Evolutionary conservation across 2,888 invertebrate genomes (phyloP), one percentile per base, ranked within the genome.

Genomic region (Byasa hedistus): DNA sequence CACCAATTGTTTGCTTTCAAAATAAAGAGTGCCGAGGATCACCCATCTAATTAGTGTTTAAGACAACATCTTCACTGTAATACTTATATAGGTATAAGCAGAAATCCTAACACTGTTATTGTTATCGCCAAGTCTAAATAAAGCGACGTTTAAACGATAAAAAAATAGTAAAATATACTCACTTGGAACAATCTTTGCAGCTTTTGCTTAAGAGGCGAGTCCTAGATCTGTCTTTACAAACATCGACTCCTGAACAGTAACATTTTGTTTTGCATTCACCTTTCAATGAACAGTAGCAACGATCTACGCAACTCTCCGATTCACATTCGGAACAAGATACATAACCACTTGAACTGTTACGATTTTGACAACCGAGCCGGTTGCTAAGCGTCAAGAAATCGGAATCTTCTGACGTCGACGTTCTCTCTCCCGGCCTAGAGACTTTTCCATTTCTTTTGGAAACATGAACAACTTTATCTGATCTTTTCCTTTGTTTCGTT

Each of bases 321-420:
- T 97, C 97, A 79, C 97, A 97, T 83, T 97, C 97, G 55, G 97
- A 97, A 81, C 97, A 97, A 3, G 96, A 96, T 1, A 97, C 96
- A 79, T 97, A 97, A 74, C 94, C 94, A 75, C 94, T 94, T 10
- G 94, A 94, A 76, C 94, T 94, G 73, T 94, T 94, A 54, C 94
- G 81, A 70, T 94, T 94, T 70, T 93, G 92, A 69, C 93, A 94
- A 61, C 92, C 93, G 4, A 93, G 82, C 65, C 93, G 87, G 72
- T 94, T 93, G 72, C 93, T 93, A 1, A 94, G 83, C 3, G 93
- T 92, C 68, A 92, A 77, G 75, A 92, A 92, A 71, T 94, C 93
- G 0, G 94, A 94, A 64, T 94, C 94, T 79, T 94, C 94, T 0
- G 94, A 94, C 0, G 94, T 92, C 15, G 94, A 94, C 10, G 93